A percentile compares a stretch with the other conserved stretches of the same genome.
These are phyloP conservation scores for Dysidea cf. avara DNA, from an alignment of 37 sponge, comb jelly and placozoan genomes.

Conservation along the genomic window DNA sequence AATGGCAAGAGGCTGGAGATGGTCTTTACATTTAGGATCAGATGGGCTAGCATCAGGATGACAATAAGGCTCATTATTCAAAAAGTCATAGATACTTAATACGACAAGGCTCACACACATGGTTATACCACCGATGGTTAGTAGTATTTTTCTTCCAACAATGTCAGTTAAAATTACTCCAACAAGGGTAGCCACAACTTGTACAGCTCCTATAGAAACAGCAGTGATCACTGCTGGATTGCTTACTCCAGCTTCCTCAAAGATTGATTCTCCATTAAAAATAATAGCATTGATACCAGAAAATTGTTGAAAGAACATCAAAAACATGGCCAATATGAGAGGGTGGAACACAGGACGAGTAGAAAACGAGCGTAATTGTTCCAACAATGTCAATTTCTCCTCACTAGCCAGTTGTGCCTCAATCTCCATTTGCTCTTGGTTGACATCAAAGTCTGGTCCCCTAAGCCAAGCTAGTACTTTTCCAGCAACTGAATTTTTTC, in stretches of 20 bases:
- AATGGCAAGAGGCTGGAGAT: slow-evolving; percentile 20
- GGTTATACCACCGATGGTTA: slow-evolving; percentile 29
- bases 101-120: slow-evolving; percentile 46
- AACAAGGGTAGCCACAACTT: slow-evolving; percentile 48
- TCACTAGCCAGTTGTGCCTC: too few relatives aligned
- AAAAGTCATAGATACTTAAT: slow-evolving; percentile 37
- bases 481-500: too few relatives aligned
- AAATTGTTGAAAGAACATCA: slow-evolving; percentile 84
- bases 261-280: slow-evolving; percentile 57
- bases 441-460: too few relatives aligned
- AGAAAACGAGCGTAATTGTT: too few relatives aligned
- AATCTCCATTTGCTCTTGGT: too few relatives aligned
- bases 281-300: slow-evolving; percentile 79
- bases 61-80: background rate
- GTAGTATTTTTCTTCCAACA: slow-evolving; percentile 58
- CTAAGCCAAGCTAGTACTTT: too few relatives aligned
- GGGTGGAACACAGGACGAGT: background rate
- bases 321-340: background rate
- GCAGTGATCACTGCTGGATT: slow-evolving; percentile 3
- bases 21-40: too few relatives aligned
- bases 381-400: too few relatives aligned
- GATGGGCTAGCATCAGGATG: too few relatives aligned
- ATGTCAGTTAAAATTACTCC: slow-evolving; percentile 61
- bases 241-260: slow-evolving; percentile 7
- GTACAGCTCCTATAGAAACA: slow-evolving; percentile 45